phyloP scores from a whole-genome alignment of 2,797 vertebrate species.

The Gymnoscopelus braueri region DNA sequence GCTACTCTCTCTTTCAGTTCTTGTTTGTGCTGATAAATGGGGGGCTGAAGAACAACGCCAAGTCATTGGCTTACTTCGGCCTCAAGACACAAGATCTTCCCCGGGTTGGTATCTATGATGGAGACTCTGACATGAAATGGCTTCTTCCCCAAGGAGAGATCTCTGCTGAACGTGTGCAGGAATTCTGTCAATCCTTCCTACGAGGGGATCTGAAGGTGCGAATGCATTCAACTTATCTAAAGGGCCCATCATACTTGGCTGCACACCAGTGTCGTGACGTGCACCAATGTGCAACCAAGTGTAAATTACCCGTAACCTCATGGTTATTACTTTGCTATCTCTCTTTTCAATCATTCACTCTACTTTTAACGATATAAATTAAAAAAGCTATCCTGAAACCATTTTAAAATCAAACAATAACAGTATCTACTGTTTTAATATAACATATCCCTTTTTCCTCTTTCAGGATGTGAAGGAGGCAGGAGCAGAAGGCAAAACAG shows the following conservation, averaged over 20 bases:
- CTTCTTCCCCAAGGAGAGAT: conserved; percentile 82
- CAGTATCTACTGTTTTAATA: conserved; percentile 15
- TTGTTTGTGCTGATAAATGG: conserved; percentile 91
- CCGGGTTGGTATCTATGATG: conserved; percentile 86
- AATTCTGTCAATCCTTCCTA: conserved; percentile 86
- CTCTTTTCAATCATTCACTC: background rate
- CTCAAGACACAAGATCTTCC: conserved; percentile 87
- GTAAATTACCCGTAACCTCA: no score
- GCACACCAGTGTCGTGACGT: no score
- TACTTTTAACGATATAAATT: no score
- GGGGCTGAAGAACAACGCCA: conserved; percentile 78
- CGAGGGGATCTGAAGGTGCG: conserved; percentile 79
- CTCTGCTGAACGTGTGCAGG: conserved; percentile 75
- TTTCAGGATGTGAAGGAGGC: conserved; percentile 72
- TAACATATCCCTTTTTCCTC: background rate
- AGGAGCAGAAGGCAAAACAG: conserved; percentile 71
- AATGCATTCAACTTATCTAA: background rate
- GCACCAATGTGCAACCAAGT: no score
- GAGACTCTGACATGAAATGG: conserved; percentile 81
- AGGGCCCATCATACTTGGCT: no score
- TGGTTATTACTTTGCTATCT: no score
- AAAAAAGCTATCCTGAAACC: no score
- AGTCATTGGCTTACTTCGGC: conserved; percentile 84
- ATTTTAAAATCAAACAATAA: no score
- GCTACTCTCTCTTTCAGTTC: conserved; percentile 77